Percentiles rank a stretch among this genome's conserved stretches.
These are phyloP conservation scores for Aix galericulata DNA, from an alignment of 2,113 vertebrate genomes.

Conservation along the genomic window DNA sequence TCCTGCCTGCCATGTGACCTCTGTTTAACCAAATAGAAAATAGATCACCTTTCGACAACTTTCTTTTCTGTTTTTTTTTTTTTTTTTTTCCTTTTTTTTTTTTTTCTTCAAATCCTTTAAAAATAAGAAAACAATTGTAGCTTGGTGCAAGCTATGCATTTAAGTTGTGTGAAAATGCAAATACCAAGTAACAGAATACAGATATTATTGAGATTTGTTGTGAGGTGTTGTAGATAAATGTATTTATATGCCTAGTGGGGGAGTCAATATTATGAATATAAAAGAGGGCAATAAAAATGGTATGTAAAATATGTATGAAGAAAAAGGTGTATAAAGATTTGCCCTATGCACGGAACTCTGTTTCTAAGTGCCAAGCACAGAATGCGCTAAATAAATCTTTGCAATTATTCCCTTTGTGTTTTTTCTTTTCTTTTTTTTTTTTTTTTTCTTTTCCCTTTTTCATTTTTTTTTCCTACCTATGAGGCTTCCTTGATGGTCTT, in stretches of 20 bases:
- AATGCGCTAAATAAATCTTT: conserved; percentile 92
- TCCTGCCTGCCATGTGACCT: conserved; percentile 39
- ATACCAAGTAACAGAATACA: conserved; percentile 82
- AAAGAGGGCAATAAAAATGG: conserved; percentile 83
- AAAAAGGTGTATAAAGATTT: conserved; percentile 85
- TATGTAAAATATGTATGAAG: conserved; percentile 87
- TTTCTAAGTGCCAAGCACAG: conserved; percentile 96
- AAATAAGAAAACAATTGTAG: conserved; percentile 75
- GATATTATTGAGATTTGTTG: conserved; percentile 89
- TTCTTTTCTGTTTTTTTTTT: neutral
- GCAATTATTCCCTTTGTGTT: conserved; percentile 74
- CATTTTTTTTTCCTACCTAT: conserved; percentile 29
- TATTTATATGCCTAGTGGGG: conserved; percentile 94
- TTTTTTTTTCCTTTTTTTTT: neutral
- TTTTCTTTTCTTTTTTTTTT: conserved; percentile 37
- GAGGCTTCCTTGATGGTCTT: neutral
- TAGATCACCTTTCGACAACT: conserved; percentile 73
- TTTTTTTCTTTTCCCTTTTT: conserved; percentile 55
- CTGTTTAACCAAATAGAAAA: conserved; percentile 69
- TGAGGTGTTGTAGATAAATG: conserved; percentile 95
- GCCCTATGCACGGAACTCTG: conserved; percentile 89
- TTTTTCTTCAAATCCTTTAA: conserved; percentile 67
- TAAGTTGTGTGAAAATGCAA: conserved; percentile 90
- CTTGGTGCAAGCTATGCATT: conserved; percentile 84
- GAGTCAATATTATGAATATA: conserved; percentile 86